Evolutionary conservation across 2,797 vertebrate species (phyloP).

Genomic region (Alosa sapidissima): DNA sequence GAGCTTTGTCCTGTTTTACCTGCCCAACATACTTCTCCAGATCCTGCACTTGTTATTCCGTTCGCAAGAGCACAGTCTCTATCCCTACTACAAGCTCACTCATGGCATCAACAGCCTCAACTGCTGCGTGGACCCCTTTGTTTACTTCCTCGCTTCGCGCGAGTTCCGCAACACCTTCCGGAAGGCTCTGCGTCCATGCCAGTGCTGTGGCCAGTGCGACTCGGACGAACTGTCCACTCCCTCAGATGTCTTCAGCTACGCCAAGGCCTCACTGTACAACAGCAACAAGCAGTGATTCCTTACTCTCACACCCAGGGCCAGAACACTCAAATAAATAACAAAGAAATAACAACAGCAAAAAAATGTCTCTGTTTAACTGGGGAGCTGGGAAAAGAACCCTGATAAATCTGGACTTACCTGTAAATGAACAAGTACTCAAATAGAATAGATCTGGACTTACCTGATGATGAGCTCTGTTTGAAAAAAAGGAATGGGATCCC

Average conservation of each 20-base stretch:
- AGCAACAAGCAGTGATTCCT: background rate
- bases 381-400: too few species aligned
- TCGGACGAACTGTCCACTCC: conserved; percentile 37
- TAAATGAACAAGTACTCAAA: too few species aligned
- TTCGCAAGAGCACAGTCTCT: conserved; percentile 37
- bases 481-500: too few species aligned
- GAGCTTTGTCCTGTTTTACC: conserved; percentile 55
- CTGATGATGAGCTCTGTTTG: too few species aligned
- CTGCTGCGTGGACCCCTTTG: conserved; percentile 60
- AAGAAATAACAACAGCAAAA: background rate
- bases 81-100: conserved; percentile 53
- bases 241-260: conserved; percentile 38
- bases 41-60: conserved; percentile 40
- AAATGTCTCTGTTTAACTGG: too few species aligned
- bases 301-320: background rate
- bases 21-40: conserved; percentile 50
- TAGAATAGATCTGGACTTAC: too few species aligned
- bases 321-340: background rate
- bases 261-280: background rate
- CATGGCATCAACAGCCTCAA: conserved; percentile 51
- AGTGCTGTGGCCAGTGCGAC: conserved; percentile 40
- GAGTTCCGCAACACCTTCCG: conserved; percentile 56
- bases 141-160: conserved; percentile 63
- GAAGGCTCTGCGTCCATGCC: background rate
- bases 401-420: too few species aligned